phyloP scores from a whole-genome alignment of 2,888 invertebrate genomes.

The Acanthosoma haemorrhoidale region DNA sequence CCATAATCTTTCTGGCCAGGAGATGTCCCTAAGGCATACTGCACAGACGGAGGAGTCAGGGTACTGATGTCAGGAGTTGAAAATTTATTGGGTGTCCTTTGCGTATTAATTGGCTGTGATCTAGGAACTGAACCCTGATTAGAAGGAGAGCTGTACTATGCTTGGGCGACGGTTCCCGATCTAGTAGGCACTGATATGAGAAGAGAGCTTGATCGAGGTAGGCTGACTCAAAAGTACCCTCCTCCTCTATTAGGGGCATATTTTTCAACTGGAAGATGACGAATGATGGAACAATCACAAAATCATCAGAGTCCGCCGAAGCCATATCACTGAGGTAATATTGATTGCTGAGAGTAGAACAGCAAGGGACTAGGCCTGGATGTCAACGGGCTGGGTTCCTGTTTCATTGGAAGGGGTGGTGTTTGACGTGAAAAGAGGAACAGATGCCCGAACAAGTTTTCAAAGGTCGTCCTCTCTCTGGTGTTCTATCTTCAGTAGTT shows the following conservation, averaged over 20 bases:
- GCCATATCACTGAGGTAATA: too few species aligned
- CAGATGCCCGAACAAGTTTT: slow-evolving; percentile 89
- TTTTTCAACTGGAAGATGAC: slow-evolving; percentile 54
- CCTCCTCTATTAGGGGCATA: slow-evolving; percentile 39
- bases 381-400: slow-evolving; percentile 51
- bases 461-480: slow-evolving; percentile 91
- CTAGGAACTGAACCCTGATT: slow-evolving; percentile 59
- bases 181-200: slow-evolving; percentile 66
- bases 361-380: slow-evolving; percentile 48
- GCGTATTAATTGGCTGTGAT: slow-evolving; percentile 79
- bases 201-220: slow-evolving; percentile 62
- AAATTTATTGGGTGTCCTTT: slow-evolving; percentile 53
- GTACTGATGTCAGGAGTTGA: slow-evolving; percentile 78
- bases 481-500: slow-evolving; percentile 87
- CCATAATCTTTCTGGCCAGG: slow-evolving; percentile 57
- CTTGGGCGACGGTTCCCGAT: slow-evolving; percentile 8
- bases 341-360: too few species aligned
- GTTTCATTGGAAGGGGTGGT: too few species aligned
- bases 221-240: slow-evolving; percentile 51
- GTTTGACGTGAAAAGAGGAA: slow-evolving; percentile 67
- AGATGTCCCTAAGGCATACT: slow-evolving; percentile 82
- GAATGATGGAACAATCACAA: slow-evolving; percentile 73
- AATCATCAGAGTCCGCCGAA: slow-evolving; percentile 64
- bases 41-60: slow-evolving; percentile 83
- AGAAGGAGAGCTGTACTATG: not conserved